Percentiles rank a stretch among this genome's conserved stretches.
phyloP scores from a whole-genome alignment of 2,888 invertebrate species.

The Lordiphosa andalusiaca region DNA sequence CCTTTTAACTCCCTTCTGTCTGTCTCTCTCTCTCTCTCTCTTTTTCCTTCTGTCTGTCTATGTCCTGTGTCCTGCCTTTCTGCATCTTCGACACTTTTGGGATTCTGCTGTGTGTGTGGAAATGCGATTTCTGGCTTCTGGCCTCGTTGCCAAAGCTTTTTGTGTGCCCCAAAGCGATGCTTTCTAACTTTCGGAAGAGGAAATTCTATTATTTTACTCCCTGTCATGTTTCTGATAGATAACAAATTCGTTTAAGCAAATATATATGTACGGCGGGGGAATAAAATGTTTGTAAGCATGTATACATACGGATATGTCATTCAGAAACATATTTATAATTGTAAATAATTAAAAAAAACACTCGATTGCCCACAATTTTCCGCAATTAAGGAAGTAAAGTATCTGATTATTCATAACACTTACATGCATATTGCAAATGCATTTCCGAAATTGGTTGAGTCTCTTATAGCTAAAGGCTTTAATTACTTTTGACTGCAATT shows the following conservation, averaged over 20 bases:
- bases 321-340: neutral
- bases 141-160: conserved; percentile 21
- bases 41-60: conserved; percentile 3
- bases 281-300: conserved; percentile 1
- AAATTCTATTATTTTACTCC: conserved; percentile 38
- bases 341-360: neutral
- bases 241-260: conserved; percentile 37
- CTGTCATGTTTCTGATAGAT: conserved; percentile 37
- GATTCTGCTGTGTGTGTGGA: conserved; percentile 13
- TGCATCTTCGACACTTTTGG: conserved; percentile 40
- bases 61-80: conserved; percentile 24
- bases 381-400: too few species aligned
- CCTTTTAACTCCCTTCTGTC: conserved; percentile 7
- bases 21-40: conserved; percentile 12
- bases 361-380: neutral
- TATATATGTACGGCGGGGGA: conserved; percentile 24
- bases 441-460: too few species aligned
- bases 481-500: too few species aligned
- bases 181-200: conserved; percentile 15
- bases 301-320: neutral
- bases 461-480: too few species aligned
- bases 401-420: too few species aligned
- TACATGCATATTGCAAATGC: too few species aligned
- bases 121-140: conserved; percentile 34
- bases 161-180: conserved; percentile 18